phyloP scores from a whole-genome alignment of 2,888 invertebrate genomes.

The Agrochola litura region DNA sequence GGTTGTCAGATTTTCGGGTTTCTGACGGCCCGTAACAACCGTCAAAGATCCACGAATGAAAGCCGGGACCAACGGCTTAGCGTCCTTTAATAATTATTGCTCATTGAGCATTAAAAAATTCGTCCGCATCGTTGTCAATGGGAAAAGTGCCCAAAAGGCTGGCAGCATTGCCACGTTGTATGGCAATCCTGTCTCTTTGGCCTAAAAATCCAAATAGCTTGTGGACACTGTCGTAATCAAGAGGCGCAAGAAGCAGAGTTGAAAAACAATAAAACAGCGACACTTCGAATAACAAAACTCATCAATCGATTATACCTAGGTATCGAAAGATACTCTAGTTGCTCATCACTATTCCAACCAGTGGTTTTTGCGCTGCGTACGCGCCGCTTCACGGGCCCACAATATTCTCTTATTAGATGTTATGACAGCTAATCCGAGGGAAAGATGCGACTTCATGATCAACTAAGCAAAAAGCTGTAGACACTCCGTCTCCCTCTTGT shows the following conservation, averaged over 20 bases:
- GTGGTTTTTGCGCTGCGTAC: constrained; percentile 45
- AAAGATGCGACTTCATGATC: constrained; percentile 62
- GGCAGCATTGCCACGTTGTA: neutral
- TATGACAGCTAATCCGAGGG: constrained; percentile 64
- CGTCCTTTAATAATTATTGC: too few relatives aligned
- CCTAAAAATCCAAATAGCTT: neutral
- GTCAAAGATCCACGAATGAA: too few relatives aligned
- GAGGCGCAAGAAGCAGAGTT: neutral
- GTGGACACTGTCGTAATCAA: neutral
- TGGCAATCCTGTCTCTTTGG: neutral
- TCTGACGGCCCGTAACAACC: too few relatives aligned
- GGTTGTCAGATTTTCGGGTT: too few relatives aligned
- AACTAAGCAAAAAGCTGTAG: constrained; percentile 59
- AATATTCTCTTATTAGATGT: constrained; percentile 69
- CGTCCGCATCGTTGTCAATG: too few relatives aligned
- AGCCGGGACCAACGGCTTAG: too few relatives aligned
- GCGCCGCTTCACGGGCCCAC: constrained; percentile 45
- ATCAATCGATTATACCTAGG: neutral
- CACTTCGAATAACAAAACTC: neutral
- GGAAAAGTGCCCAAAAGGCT: neutral
- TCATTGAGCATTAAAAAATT: neutral
- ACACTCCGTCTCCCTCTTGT: constrained; percentile 51
- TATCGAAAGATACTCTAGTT: constrained; percentile 21
- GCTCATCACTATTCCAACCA: constrained; percentile 42
- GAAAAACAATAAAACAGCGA: neutral